These are phyloP conservation scores for Chrysina gloriosa DNA, from an alignment of 2,888 invertebrate genomes.

Conservation along the genomic window DNA sequence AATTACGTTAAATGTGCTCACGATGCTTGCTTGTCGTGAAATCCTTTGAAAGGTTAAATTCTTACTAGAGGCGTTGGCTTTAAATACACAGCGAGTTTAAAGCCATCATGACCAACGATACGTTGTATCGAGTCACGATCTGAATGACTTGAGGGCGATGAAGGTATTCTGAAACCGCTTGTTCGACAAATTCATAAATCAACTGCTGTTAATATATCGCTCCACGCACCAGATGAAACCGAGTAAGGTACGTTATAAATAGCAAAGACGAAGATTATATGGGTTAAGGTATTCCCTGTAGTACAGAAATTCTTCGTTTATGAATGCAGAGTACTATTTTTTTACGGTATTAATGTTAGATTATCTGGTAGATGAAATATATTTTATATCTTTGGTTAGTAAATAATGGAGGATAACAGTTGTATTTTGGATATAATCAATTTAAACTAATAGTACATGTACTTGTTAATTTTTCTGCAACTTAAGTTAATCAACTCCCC, in stretches of 20 bases:
- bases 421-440: no score
- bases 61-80: conserved; percentile 27
- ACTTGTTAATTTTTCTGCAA: no score
- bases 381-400: no score
- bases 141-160: neutral
- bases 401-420: no score
- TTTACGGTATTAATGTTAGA: no score
- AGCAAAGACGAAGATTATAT: neutral
- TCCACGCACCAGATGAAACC: neutral
- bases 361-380: no score
- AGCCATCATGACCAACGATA: neutral
- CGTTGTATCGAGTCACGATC: neutral
- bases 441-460: no score
- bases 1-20: neutral
- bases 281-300: neutral
- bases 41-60: conserved; percentile 11
- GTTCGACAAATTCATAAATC: neutral
- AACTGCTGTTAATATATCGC: neutral
- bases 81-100: conserved; percentile 10
- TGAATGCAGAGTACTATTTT: no score
- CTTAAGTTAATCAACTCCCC: no score
- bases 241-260: neutral
- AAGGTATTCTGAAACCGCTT: neutral
- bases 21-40: neutral
- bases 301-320: no score